Conservation (phyloP, 2,113 vertebrate species). For the Embiotoca jacksoni region DNA sequence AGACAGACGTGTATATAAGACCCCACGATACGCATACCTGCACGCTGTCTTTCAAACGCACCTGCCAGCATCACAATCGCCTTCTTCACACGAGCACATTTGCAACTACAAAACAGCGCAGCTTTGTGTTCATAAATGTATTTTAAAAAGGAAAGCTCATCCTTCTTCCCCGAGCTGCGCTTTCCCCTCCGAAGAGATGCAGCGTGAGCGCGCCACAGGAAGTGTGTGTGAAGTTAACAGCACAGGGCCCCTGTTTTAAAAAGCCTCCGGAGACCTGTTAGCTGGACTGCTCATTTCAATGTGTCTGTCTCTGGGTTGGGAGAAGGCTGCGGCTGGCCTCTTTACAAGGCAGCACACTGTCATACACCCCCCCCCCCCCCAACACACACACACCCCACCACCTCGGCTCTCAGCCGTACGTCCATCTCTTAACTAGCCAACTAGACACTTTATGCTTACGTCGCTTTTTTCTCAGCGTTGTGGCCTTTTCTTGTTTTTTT, state of each 20-base stretch:
- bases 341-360: slow-evolving; percentile 68
- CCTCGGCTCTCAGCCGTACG: slow-evolving; percentile 71
- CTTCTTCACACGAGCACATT: neutral
- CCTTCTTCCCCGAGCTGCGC: slow-evolving; percentile 18
- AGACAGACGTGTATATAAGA: slow-evolving; percentile 14
- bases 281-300: slow-evolving; percentile 88
- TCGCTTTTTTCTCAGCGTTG: slow-evolving; percentile 65
- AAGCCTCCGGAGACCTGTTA: slow-evolving; percentile 89
- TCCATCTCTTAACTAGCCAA: slow-evolving; percentile 78
- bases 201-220: slow-evolving; percentile 76
- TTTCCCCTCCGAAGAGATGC: slow-evolving; percentile 34
- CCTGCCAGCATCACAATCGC: neutral
- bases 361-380: slow-evolving; percentile 25
- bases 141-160: neutral
- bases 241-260: slow-evolving; percentile 86
- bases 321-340: slow-evolving; percentile 71
- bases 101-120: neutral
- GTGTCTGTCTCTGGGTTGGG: slow-evolving; percentile 85
- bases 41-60: neutral
- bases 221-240: slow-evolving; percentile 87
- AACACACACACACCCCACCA: neutral
- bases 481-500: slow-evolving; percentile 6
- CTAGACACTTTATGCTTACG: slow-evolving; percentile 79
- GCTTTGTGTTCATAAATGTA: slow-evolving; percentile 19
- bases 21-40: neutral